Percentiles rank a stretch among this genome's conserved stretches.
Conservation (phyloP, 2,113 vertebrate species). For the Damaliscus lunatus region DNA sequence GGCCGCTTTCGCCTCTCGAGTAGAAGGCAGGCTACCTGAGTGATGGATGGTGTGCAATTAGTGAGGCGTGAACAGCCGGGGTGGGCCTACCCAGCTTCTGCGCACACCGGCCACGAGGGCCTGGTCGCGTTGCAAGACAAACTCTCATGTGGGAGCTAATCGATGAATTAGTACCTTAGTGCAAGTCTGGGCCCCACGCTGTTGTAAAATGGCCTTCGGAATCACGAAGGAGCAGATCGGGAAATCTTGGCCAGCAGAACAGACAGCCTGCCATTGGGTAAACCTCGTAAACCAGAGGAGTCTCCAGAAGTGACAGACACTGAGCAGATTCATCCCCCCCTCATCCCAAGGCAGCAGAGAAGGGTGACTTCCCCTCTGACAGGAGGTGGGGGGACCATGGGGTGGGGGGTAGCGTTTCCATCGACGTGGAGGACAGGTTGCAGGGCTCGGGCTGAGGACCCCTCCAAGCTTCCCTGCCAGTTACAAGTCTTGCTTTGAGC, state of each 20-base stretch:
- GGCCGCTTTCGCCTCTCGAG: neutral
- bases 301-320: neutral
- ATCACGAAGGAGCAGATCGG: neutral
- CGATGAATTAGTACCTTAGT: neutral
- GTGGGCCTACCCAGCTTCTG: neutral
- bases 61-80: neutral
- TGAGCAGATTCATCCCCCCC: neutral
- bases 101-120: rapidly evolving
- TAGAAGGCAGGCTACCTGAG: neutral
- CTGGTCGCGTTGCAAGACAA: neutral
- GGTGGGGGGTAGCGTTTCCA: neutral
- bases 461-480: neutral
- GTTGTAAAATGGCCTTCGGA: neutral
- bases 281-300: neutral
- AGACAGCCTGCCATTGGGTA: neutral
- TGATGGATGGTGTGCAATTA: neutral
- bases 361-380: neutral
- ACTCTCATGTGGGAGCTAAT: neutral
- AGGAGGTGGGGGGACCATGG: neutral
- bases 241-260: neutral
- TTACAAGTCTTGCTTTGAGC: neutral
- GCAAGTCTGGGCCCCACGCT: neutral
- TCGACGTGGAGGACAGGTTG: neutral
- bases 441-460: neutral
- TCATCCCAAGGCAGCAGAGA: neutral